These are phyloP conservation scores for Eupithecia inturbata DNA, from an alignment of 2,888 invertebrate species.

Conservation along the genomic window DNA sequence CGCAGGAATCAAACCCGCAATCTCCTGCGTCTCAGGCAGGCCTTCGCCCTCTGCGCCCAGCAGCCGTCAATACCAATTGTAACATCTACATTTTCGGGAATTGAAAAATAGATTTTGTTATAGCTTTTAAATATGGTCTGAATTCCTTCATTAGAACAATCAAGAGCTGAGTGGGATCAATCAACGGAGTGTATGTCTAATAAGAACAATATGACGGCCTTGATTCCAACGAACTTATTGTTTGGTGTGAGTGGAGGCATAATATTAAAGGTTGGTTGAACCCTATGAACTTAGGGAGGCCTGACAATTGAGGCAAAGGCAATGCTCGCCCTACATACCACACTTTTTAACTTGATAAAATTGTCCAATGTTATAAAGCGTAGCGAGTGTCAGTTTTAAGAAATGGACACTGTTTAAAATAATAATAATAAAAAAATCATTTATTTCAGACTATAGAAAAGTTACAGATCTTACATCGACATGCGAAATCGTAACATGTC, in stretches of 20 bases:
- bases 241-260: constrained; percentile 26
- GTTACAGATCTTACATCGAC: too few relatives aligned
- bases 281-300: neutral
- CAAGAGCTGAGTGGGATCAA: constrained; percentile 41
- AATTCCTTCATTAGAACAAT: constrained; percentile 28
- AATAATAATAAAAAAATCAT: too few relatives aligned
- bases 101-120: constrained; percentile 7
- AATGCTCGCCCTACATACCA: neutral
- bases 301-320: neutral
- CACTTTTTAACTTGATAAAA: too few relatives aligned
- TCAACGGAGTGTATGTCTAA: constrained; percentile 41
- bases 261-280: constrained; percentile 11
- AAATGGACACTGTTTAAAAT: too few relatives aligned
- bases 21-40: neutral
- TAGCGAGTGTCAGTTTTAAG: neutral
- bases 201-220: constrained; percentile 62
- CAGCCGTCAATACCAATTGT: neutral
- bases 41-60: neutral
- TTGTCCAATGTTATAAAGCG: too few relatives aligned
- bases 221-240: constrained; percentile 56
- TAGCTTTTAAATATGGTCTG: constrained; percentile 27
- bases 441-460: too few relatives aligned
- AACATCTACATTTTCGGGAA: neutral
- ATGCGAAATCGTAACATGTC: neutral
- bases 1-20: neutral